Conservation (phyloP, 2,113 vertebrate genomes). For the Pogonocichla stellata region DNA sequence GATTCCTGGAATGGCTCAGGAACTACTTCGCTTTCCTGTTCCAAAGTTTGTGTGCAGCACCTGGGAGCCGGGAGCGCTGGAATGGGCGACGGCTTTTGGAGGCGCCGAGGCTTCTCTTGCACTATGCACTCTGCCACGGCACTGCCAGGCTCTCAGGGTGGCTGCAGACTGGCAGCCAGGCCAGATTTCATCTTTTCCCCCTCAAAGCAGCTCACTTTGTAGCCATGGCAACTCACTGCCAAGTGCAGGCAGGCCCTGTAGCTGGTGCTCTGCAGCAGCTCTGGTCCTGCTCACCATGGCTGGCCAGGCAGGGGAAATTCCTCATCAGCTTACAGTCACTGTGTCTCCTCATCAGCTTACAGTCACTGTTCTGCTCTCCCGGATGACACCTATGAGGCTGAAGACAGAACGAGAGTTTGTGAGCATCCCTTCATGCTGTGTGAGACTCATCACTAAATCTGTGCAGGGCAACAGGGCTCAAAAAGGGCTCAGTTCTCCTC, state of each 20-base stretch:
- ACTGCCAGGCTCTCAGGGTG: background rate
- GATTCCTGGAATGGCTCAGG: background rate
- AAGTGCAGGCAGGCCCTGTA: background rate
- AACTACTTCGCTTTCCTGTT: background rate
- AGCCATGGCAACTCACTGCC: slow-evolving; percentile 67
- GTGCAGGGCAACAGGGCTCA: background rate
- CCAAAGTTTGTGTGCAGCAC: background rate
- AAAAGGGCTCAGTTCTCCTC: background rate
- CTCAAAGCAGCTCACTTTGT: slow-evolving; percentile 63
- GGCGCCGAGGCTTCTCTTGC: background rate
- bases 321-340: background rate
- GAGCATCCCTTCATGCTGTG: background rate
- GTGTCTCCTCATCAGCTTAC: background rate
- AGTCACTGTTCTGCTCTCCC: background rate
- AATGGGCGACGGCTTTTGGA: background rate
- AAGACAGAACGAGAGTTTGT: background rate
- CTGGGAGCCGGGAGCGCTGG: background rate
- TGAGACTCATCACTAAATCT: background rate
- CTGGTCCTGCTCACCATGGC: accelerated
- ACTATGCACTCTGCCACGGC: background rate
- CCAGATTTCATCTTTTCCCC: slow-evolving; percentile 14
- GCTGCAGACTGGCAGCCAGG: slow-evolving; percentile 51
- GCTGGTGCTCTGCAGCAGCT: background rate
- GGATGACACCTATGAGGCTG: background rate
- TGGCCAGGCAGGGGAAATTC: background rate